These are phyloP conservation scores for Heteropelma amictum DNA, from an alignment of 2,888 invertebrate species.

Conservation along the genomic window DNA sequence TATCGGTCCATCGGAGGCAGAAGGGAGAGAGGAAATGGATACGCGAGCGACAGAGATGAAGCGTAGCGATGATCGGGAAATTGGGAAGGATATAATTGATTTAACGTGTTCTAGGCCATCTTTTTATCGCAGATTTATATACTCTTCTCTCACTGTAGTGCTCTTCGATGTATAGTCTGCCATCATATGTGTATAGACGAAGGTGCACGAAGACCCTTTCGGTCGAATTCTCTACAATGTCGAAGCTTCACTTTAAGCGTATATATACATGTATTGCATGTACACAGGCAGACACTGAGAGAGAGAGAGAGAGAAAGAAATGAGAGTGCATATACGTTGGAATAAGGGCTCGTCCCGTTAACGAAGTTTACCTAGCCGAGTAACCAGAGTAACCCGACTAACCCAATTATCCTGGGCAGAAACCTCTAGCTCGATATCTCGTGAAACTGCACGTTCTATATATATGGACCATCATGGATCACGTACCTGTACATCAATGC, in stretches of 20 bases:
- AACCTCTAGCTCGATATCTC: slow-evolving; percentile 45
- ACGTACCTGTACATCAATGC: slow-evolving; percentile 35
- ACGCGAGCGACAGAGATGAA: neutral
- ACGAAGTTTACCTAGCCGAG: slow-evolving; percentile 64
- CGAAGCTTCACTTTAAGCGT: slow-evolving; percentile 1
- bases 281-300: neutral
- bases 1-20: no score
- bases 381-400: slow-evolving; percentile 61
- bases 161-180: neutral
- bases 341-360: slow-evolving; percentile 57
- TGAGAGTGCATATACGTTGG: slow-evolving; percentile 27
- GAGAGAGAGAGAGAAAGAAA: neutral
- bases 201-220: slow-evolving; percentile 28
- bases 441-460: slow-evolving; percentile 33
- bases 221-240: slow-evolving; percentile 23
- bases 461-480: slow-evolving; percentile 47
- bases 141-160: slow-evolving; percentile 4
- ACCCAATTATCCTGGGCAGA: slow-evolving; percentile 57
- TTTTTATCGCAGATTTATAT: neutral
- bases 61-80: slow-evolving; percentile 44
- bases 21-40: neutral
- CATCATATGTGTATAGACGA: slow-evolving; percentile 15
- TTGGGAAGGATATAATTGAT: slow-evolving; percentile 49
- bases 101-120: slow-evolving; percentile 31
- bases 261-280: neutral